phyloP scores from a whole-genome alignment of 2,797 vertebrate genomes.

The Balearica regulorum region DNA sequence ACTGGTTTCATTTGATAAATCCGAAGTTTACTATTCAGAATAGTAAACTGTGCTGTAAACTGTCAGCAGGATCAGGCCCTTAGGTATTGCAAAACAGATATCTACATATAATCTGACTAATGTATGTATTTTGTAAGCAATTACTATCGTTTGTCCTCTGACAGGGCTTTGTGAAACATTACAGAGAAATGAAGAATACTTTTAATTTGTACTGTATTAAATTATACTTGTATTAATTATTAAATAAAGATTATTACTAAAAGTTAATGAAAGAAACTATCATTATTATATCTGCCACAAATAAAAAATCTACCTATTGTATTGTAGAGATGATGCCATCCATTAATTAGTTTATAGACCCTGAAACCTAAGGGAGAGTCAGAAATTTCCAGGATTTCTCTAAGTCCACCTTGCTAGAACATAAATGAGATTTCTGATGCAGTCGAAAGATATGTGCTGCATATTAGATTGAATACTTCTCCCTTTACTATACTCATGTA shows the following conservation, averaged over 20 bases:
- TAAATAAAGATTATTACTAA: slow-evolving; percentile 59
- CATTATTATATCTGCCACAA: slow-evolving; percentile 47
- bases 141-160: not conserved
- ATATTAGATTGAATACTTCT: not conserved
- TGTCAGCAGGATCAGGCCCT: not conserved
- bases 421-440: not conserved
- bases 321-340: not conserved
- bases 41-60: not conserved
- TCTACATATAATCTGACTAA: not conserved
- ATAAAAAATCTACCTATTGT: slow-evolving; percentile 48
- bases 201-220: slow-evolving; percentile 54
- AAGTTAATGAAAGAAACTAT: slow-evolving; percentile 52
- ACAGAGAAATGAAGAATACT: slow-evolving; percentile 56
- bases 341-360: not conserved
- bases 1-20: not conserved
- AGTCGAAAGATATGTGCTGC: not conserved
- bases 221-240: slow-evolving; percentile 63
- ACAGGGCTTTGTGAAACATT: slow-evolving; percentile 25
- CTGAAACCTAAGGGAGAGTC: not conserved
- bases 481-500: not conserved
- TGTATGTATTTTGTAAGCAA: slow-evolving; percentile 37
- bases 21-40: not conserved
- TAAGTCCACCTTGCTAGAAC: not conserved
- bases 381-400: not conserved
- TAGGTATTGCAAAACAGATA: not conserved